These are phyloP conservation scores for Indicator maculatus DNA, from an alignment of 2,113 vertebrate genomes.

Conservation along the genomic window DNA sequence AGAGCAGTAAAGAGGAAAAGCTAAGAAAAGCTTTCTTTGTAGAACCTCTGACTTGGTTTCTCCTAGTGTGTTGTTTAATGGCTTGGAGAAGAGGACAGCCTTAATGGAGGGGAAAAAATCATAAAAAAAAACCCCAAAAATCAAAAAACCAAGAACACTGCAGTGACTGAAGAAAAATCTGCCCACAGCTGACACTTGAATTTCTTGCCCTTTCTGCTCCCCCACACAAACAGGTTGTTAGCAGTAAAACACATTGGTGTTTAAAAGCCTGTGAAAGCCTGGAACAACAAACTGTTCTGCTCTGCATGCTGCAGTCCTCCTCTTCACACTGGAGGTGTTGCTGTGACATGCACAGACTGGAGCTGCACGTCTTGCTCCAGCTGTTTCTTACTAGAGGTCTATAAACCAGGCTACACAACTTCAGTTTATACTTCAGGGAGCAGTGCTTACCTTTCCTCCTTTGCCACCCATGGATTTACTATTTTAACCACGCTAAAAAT, in stretches of 20 bases:
- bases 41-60: neutral
- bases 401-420: neutral
- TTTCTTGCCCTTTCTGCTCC: slow-evolving; percentile 23
- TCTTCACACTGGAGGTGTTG: neutral
- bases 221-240: slow-evolving; percentile 13
- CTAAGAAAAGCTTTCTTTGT: neutral
- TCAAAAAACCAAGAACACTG: neutral
- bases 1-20: slow-evolving; percentile 2
- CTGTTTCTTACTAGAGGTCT: neutral
- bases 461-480: neutral
- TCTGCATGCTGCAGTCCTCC: neutral
- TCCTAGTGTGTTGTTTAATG: neutral
- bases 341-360: neutral
- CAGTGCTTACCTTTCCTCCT: neutral
- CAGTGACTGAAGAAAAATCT: neutral
- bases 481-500: neutral
- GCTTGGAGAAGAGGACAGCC: neutral
- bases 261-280: slow-evolving; percentile 44
- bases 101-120: neutral
- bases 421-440: neutral
- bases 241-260: neutral
- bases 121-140: too few species aligned
- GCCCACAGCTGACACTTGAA: slow-evolving; percentile 3
- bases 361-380: neutral
- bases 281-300: slow-evolving; percentile 7